Evolutionary conservation across 1,140 invertebrate genomes (phyloP).

Genomic region (Hirudo medicinalis): DNA sequence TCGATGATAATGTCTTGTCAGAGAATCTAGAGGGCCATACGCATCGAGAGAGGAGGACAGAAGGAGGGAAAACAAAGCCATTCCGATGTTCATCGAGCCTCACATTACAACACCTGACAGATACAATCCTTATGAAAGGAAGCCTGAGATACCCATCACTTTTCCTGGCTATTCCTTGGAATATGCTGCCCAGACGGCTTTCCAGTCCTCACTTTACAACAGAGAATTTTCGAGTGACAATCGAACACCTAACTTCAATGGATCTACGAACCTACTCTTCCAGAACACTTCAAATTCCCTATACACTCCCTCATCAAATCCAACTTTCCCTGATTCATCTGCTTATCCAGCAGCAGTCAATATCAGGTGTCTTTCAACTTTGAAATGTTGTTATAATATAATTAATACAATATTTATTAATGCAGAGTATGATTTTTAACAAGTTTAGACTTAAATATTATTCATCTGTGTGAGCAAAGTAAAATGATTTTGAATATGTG

Average conservation of each 20-base stretch:
- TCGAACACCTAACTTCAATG: conserved; percentile 2
- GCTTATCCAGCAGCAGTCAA: conserved; percentile 9
- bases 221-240: background rate
- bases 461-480: too few relatives aligned
- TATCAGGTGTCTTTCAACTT: background rate
- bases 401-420: background rate
- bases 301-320: background rate
- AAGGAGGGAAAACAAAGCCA: conserved; percentile 9
- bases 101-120: conserved; percentile 4
- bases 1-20: background rate
- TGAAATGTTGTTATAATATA: background rate
- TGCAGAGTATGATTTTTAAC: background rate
- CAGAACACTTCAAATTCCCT: conserved; percentile 3
- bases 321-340: conserved; percentile 1
- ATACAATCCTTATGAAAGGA: conserved; percentile 5
- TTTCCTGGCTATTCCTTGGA: conserved; percentile 1
- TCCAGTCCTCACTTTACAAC: background rate
- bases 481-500: too few relatives aligned
- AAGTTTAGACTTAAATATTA: too few relatives aligned
- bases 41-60: conserved; percentile 2
- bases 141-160: conserved; percentile 3
- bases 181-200: conserved; percentile 1
- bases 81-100: conserved; percentile 1
- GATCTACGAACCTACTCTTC: conserved; percentile 9
- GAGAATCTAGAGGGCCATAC: background rate